These are phyloP conservation scores for Panagrolaimus sp. DNA, from an alignment of 1,140 invertebrate genomes.

Conservation along the genomic window DNA sequence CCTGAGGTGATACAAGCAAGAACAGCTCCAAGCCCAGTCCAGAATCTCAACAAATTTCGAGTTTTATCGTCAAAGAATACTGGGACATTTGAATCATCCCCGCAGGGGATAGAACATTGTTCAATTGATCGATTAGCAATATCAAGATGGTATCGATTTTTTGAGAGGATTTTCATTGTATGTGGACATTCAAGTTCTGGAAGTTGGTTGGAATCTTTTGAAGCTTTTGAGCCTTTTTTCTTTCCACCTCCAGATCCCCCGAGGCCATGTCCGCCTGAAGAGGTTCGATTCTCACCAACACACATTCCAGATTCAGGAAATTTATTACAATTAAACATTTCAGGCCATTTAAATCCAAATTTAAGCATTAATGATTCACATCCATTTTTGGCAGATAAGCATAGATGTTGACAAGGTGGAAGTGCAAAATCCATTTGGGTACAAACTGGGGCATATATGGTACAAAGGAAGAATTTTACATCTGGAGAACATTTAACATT, in stretches of 20 bases:
- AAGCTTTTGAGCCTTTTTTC: slow-evolving; percentile 20
- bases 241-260: not conserved
- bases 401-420: slow-evolving; percentile 81
- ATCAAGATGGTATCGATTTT: slow-evolving; percentile 40
- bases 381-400: slow-evolving; percentile 76
- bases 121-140: slow-evolving; percentile 47
- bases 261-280: not conserved
- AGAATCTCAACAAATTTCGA: slow-evolving; percentile 70
- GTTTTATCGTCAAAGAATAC: slow-evolving; percentile 70
- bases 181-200: slow-evolving; percentile 43
- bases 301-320: slow-evolving; percentile 79
- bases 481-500: slow-evolving; percentile 90
- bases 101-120: slow-evolving; percentile 54
- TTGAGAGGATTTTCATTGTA: slow-evolving; percentile 44
- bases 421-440: slow-evolving; percentile 82
- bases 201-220: slow-evolving; percentile 13
- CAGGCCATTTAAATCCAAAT: slow-evolving; percentile 90
- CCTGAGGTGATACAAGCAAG: slow-evolving; percentile 83
- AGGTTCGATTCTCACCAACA: slow-evolving; percentile 75
- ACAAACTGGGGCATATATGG: slow-evolving; percentile 89
- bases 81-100: slow-evolving; percentile 50
- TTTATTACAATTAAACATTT: slow-evolving; percentile 79
- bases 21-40: slow-evolving; percentile 88
- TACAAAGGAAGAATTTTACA: slow-evolving; percentile 88
- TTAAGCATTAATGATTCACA: slow-evolving; percentile 85